A percentile compares a stretch with the other conserved stretches of the same genome.
These are phyloP conservation scores for Amazona vittata DNA, from an alignment of 2,113 vertebrate genomes.

Conservation along the genomic window DNA sequence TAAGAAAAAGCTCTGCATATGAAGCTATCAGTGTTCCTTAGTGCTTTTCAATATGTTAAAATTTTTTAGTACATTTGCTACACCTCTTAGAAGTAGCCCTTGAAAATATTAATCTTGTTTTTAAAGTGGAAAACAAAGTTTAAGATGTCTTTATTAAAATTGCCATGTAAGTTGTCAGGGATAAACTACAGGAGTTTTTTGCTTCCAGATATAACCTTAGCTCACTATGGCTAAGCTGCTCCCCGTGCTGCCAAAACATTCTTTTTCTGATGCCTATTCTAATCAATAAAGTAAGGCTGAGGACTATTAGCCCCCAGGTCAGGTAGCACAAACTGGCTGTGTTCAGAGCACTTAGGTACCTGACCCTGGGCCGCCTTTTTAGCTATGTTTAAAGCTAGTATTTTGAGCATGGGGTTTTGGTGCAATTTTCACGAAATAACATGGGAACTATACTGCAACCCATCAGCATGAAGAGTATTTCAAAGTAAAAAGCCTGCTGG, in stretches of 20 bases:
- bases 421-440: not conserved
- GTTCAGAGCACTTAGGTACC: not conserved
- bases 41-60: not conserved
- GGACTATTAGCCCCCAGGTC: not conserved
- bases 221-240: not conserved
- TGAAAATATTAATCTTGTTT: not conserved
- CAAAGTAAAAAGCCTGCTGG: not conserved
- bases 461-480: not conserved
- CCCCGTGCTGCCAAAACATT: not conserved
- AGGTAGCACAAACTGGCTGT: not conserved
- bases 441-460: not conserved
- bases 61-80: not conserved
- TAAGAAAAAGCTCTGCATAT: not conserved
- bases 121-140: not conserved
- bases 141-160: not conserved
- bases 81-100: not conserved
- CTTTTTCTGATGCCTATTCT: not conserved
- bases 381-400: not conserved
- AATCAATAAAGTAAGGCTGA: not conserved
- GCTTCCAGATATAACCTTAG: not conserved
- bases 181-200: not conserved
- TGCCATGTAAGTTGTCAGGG: not conserved
- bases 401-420: fast-evolving
- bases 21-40: not conserved
- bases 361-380: not conserved